These are phyloP conservation scores for Amphipoea lucens DNA, from an alignment of 2,888 invertebrate species.

Conservation along the genomic window DNA sequence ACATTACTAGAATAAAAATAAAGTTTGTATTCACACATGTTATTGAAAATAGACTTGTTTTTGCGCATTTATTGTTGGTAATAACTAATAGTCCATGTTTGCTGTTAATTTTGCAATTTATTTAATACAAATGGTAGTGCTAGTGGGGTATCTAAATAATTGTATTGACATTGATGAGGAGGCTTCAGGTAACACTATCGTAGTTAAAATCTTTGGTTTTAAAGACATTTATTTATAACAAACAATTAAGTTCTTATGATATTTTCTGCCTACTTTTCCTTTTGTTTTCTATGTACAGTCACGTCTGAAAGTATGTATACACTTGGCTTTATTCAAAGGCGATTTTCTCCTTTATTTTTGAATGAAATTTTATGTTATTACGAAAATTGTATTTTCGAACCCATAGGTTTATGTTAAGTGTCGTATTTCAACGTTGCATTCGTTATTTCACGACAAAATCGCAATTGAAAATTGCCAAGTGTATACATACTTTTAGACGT, in stretches of 20 bases:
- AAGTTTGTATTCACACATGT: neutral
- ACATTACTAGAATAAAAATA: slow-evolving; percentile 6
- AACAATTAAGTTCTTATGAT: too few species aligned
- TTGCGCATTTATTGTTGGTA: neutral
- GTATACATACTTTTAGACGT: too few species aligned
- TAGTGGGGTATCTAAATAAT: neutral
- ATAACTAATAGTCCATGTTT: neutral
- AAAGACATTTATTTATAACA: neutral
- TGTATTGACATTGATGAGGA: neutral
- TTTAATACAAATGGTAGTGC: neutral
- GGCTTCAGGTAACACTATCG: neutral
- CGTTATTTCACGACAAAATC: too few species aligned
- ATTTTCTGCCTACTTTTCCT: neutral
- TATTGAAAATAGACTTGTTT: slow-evolving; percentile 10
- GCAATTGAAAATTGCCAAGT: too few species aligned
- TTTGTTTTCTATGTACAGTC: neutral
- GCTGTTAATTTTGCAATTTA: neutral
- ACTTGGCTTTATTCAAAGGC: too few species aligned
- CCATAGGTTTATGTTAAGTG: too few species aligned
- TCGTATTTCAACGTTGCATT: too few species aligned
- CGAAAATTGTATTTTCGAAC: too few species aligned
- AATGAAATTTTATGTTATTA: too few species aligned
- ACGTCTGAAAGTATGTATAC: too few species aligned
- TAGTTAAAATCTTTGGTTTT: neutral
- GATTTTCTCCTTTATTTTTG: too few species aligned